Base-by-base conservation (phyloP, 2,888 invertebrate genomes). In the Troglohyphantes excavatus region DNA sequence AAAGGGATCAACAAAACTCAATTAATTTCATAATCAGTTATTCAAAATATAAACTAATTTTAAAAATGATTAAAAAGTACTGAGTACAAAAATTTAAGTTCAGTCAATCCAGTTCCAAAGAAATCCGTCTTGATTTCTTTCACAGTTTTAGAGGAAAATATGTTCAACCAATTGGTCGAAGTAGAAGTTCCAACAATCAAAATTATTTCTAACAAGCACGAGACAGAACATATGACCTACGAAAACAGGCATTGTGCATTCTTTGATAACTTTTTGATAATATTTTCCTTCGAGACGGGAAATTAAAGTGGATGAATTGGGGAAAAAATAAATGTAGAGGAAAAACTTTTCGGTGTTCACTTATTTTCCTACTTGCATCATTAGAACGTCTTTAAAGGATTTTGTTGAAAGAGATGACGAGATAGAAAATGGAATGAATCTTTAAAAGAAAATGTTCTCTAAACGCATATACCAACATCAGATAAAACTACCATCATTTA, bases 211-310 rank as follows among this genome's bases (percentile, higher is more conserved):
- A n/a, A 53, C 0, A 7, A n/a, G 9, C 53, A 53, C 53, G 53
- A 53, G 53, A n/a, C 5, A 46, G 17, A n/a, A 53, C 17, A 53
- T 53, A 9, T 53, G n/a, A 53, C n/a, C n/a, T 53, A 53, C 13
- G n/a, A 17, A 46, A 53, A 53, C 53, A 53, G 5, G 5, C 33
- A 53, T 53, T 53, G n/a, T 53, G 17, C n/a, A 33, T 9, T n/a
- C 3, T 33, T 33, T 33, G 19, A 59, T n/a, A 75, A 75, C 21
- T 7, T 61, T 46, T 46, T 26, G 2, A 5, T 9, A 2, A 46
- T 39, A 17, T 46, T 72, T 39, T 27, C 46, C 72, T 72, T 26
- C 17, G 21, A 46, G 46, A 72, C 72, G 9, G 46, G 46, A 19
- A 72, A 72, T 6, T 70, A 17, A 70, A 70, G 11, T 33, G 43